phyloP scores from a whole-genome alignment of 1,140 invertebrate genomes.

The Bombus ignitus region DNA sequence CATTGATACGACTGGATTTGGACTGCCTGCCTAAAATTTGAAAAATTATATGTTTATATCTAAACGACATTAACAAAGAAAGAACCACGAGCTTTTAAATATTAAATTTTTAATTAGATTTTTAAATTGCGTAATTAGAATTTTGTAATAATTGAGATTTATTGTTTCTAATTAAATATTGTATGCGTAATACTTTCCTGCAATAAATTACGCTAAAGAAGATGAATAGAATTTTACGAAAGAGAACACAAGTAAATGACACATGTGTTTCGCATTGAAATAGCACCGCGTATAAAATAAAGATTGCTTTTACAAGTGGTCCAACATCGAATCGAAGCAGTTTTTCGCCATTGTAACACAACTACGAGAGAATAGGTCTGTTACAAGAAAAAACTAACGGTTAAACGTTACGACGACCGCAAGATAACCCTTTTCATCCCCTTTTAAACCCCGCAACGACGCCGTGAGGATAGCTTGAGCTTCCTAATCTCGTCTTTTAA shows the following conservation, averaged over 20 bases:
- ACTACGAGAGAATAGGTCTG: not conserved
- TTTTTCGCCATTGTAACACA: not conserved
- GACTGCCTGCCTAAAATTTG: conserved; percentile 79
- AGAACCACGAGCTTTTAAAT: not conserved
- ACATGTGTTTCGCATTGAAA: not conserved
- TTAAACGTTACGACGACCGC: conserved; percentile 3
- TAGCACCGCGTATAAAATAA: not conserved
- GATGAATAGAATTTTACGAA: not conserved
- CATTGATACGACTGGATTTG: conserved; percentile 82
- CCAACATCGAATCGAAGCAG: not conserved
- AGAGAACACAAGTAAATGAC: not conserved
- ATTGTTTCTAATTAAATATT: too few species aligned
- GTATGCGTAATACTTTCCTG: too few species aligned
- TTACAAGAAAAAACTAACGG: not conserved
- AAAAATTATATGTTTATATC: not conserved
- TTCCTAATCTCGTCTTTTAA: conserved; percentile 13
- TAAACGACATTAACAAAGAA: not conserved
- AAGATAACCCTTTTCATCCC: conserved; percentile 32
- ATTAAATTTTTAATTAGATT: not conserved
- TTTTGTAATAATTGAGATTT: too few species aligned
- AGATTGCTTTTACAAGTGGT: not conserved
- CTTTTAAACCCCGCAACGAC: conserved; percentile 6
- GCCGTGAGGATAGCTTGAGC: not conserved
- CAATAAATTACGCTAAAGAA: not conserved
- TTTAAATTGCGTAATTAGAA: not conserved